A percentile compares a stretch with the other conserved stretches of the same genome.
phyloP scores from a whole-genome alignment of 2,888 invertebrate genomes.

The Limnephilus rhombicus region DNA sequence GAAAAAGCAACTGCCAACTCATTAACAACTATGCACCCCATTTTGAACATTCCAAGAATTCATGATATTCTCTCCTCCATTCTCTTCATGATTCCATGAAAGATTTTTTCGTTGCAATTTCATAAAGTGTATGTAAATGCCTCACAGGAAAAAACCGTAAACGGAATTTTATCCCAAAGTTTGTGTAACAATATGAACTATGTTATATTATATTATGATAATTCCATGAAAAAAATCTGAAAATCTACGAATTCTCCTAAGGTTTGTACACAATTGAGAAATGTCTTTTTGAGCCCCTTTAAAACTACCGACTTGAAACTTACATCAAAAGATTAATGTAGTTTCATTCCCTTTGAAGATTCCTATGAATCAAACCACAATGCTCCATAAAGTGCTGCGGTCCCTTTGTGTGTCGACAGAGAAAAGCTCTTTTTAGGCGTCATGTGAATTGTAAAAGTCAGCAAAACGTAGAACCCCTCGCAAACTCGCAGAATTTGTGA shows the following conservation, averaged over 20 bases:
- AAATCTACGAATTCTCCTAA: neutral
- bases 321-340: slow-evolving; percentile 20
- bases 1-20: neutral
- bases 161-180: neutral
- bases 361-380: slow-evolving; percentile 23
- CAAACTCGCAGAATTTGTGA: neutral
- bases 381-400: slow-evolving; percentile 20
- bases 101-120: neutral
- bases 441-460: slow-evolving; percentile 34
- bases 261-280: neutral
- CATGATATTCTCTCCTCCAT: neutral
- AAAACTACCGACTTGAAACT: slow-evolving; percentile 4
- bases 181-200: neutral
- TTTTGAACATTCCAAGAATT: too few species aligned
- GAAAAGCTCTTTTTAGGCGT: slow-evolving; percentile 16
- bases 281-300: neutral
- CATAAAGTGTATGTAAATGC: neutral
- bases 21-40: neutral
- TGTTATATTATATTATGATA: neutral
- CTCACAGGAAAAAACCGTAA: neutral
- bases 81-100: neutral
- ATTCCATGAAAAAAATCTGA: neutral
- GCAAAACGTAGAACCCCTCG: neutral
- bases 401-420: slow-evolving; percentile 26
- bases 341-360: slow-evolving; percentile 10